Conservation (phyloP, 2,113 vertebrate genomes). For the Salvator merianae region DNA sequence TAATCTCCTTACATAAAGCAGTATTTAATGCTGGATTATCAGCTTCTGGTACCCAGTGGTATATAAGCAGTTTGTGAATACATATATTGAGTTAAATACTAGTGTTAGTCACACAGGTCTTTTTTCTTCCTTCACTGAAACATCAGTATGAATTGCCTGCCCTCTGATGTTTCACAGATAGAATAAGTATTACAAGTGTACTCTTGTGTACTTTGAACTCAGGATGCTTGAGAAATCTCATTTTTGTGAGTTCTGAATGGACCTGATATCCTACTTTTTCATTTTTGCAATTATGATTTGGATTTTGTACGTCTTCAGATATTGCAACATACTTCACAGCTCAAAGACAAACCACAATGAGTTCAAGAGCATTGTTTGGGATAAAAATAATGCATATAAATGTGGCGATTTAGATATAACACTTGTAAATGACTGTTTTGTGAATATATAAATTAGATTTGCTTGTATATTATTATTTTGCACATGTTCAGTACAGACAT, state of each 20-base stretch:
- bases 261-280: not conserved
- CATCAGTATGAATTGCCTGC: not conserved
- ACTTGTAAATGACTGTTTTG: too few species aligned
- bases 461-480: too few species aligned
- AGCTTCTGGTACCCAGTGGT: slow-evolving; percentile 9
- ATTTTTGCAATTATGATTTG: too few species aligned
- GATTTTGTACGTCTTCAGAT: too few species aligned
- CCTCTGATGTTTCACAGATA: not conserved
- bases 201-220: not conserved
- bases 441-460: too few species aligned
- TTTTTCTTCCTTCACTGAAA: not conserved
- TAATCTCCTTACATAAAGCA: slow-evolving; percentile 25
- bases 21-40: slow-evolving; percentile 24
- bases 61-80: slow-evolving; percentile 12
- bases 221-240: not conserved
- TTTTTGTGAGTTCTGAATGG: not conserved
- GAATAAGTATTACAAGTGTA: not conserved
- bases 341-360: too few species aligned
- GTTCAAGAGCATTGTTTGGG: too few species aligned
- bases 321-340: too few species aligned
- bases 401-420: too few species aligned
- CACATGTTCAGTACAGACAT: too few species aligned
- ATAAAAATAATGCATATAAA: too few species aligned
- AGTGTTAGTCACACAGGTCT: slow-evolving; percentile 4
- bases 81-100: not conserved